Evolutionary conservation across 2,888 invertebrate genomes (phyloP).

Genomic region (Leptinotarsa peninsularis): DNA sequence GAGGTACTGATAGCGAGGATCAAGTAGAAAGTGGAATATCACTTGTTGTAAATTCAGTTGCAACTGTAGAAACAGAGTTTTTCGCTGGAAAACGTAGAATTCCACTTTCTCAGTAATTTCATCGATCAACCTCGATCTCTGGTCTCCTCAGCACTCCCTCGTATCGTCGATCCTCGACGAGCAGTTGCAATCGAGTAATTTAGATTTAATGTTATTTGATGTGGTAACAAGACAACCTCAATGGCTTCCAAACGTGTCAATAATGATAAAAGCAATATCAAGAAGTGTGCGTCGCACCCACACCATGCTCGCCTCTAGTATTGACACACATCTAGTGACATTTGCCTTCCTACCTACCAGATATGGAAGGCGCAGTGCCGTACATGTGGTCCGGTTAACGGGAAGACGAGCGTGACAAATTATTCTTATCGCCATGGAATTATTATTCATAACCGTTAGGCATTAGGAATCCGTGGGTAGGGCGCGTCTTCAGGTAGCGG

Average conservation of each 20-base stretch:
- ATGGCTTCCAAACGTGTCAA: slow-evolving; percentile 58
- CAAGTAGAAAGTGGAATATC: too few relatives aligned
- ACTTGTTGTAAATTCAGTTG: too few relatives aligned
- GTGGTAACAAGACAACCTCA: slow-evolving; percentile 56
- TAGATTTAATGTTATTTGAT: slow-evolving; percentile 39
- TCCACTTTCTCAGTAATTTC: background rate
- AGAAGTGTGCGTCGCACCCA: slow-evolving; percentile 56
- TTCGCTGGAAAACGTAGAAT: too few relatives aligned
- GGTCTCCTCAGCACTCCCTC: background rate
- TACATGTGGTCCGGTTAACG: background rate
- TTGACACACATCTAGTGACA: slow-evolving; percentile 48
- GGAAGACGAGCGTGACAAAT: background rate
- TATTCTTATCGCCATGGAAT: background rate
- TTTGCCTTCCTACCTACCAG: slow-evolving; percentile 43
- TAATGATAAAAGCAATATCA: slow-evolving; percentile 60
- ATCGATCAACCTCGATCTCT: background rate
- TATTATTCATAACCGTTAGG: too few relatives aligned
- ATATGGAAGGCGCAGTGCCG: slow-evolving; percentile 1
- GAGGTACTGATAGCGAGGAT: too few relatives aligned
- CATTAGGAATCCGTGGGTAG: too few relatives aligned
- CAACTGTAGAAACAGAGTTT: too few relatives aligned
- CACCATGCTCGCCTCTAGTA: slow-evolving; percentile 47
- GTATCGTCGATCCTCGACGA: background rate
- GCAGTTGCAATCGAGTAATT: slow-evolving; percentile 33
- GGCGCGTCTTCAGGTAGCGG: too few relatives aligned